phyloP scores from a whole-genome alignment of 2,888 invertebrate genomes.

The Rutpela maculata region DNA sequence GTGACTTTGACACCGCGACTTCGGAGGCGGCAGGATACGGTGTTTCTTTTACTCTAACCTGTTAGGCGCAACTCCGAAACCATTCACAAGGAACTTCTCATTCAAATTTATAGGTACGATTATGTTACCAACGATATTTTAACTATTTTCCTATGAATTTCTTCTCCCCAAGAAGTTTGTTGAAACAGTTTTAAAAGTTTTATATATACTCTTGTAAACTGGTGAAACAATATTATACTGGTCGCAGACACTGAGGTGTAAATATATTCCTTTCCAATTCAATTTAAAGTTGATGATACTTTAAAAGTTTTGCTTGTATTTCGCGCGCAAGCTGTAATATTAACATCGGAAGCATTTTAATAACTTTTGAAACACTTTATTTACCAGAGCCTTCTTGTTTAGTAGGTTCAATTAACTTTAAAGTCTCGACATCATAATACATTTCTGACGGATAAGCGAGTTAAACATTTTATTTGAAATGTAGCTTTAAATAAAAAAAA shows the following conservation, averaged over 20 bases:
- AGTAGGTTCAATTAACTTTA: not conserved
- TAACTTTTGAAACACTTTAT: conserved; percentile 45
- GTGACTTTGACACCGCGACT: conserved; percentile 19
- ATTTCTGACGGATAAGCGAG: not conserved
- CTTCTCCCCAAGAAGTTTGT: conserved; percentile 29
- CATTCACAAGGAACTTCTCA: conserved; percentile 40
- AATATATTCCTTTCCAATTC: conserved; percentile 55
- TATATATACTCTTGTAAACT: conserved; percentile 41
- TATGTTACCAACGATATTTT: conserved; percentile 30
- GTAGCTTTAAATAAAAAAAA: not conserved
- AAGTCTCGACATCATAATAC: not conserved
- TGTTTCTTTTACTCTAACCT: conserved; percentile 32
- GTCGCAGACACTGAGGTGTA: conserved; percentile 54
- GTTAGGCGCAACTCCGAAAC: conserved; percentile 30
- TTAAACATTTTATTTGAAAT: not conserved
- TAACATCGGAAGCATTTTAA: conserved; percentile 45
- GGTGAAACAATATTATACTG: conserved; percentile 48
- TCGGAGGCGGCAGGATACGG: conserved; percentile 20
- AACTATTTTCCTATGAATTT: conserved; percentile 17
- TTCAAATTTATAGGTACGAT: conserved; percentile 53
- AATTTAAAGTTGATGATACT: conserved; percentile 56
- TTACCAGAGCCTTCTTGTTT: not conserved
- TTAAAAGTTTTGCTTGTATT: conserved; percentile 53
- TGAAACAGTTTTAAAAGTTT: conserved; percentile 40
- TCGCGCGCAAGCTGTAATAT: conserved; percentile 51